Conservation (phyloP, 2,797 vertebrate species). For the Anabacerthia variegaticeps region DNA sequence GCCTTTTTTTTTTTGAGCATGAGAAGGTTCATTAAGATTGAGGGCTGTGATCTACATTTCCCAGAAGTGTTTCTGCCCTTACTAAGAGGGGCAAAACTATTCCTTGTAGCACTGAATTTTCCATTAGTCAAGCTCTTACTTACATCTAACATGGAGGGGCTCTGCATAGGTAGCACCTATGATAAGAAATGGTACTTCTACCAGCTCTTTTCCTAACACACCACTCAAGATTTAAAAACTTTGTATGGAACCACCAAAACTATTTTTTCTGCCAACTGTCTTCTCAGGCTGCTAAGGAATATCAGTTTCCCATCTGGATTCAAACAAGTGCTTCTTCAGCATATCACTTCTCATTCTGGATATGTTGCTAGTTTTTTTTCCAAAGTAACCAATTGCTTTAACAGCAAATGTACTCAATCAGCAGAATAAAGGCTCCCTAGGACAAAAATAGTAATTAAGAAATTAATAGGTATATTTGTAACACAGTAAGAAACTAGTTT, state of each 20-base stretch:
- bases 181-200: neutral
- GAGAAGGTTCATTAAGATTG: rapidly evolving
- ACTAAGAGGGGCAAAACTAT: rapidly evolving
- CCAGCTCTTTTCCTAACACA: neutral
- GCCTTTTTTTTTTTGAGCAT: neutral
- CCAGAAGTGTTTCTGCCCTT: neutral
- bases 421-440: neutral
- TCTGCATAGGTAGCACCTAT: neutral
- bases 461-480: neutral
- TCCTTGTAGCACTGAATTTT: neutral
- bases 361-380: neutral
- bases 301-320: neutral
- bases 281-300: neutral
- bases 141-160: neutral
- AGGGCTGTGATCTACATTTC: neutral
- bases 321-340: neutral
- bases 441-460: neutral
- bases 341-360: neutral
- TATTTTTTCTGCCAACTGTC: neutral
- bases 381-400: neutral
- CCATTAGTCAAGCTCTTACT: neutral
- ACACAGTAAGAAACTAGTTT: neutral
- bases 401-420: neutral
- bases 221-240: neutral
- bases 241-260: neutral